Base-by-base conservation (phyloP, 2,113 vertebrate genomes). In the Megaleporinus macrocephalus region DNA sequence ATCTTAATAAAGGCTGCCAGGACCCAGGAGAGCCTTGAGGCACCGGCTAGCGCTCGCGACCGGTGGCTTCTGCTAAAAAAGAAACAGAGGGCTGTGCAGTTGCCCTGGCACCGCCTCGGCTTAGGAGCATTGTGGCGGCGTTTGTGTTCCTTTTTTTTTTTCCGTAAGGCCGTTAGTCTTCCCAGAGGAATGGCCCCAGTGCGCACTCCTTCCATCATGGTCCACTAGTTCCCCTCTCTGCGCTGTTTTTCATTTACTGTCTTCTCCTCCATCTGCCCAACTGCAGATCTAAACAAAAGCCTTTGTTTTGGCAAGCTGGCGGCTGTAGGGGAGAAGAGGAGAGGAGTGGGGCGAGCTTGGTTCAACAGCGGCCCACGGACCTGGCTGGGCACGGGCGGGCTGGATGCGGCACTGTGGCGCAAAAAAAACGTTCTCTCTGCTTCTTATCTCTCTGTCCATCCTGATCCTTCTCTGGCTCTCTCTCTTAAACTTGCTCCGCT, bases 221-320 rank as follows among this genome's bases (percentile, higher is more conserved):
- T 51, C 74, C 83, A 81, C 88, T 89, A 88, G 88, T 89, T 88
- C 84, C 88, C 84, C 76, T 66, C 76, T 83, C 82, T 29, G 76
- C 82, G 47, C 73, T 51, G 53, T 79, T 83, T 90, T 90, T 91
- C 89, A 92, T 92, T 93, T 91, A 92, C 91, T 91, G 92, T 93
- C 91, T 88, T 89, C 89, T 88, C 87, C 88, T 89, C 92, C 93
- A 93, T 94, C 92, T 93, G 93, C 86, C 92, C 89, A 90, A 89
- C 90, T 89, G 80, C 90, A 89, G n/a, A 68, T 85, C 36, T 81
- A 71, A 80, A 92, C 91, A 92, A 92, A 94, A 90, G 92, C 87
- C 90, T 92, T 91, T 93, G 91, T 93, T 90, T 92, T 87, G 84
- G 82, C 88, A 87, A 88, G 89, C 90, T 90, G 92, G 90, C 89